Evolutionary conservation across 2,888 invertebrate species (phyloP).

Genomic region (Ochropleura leucogaster): DNA sequence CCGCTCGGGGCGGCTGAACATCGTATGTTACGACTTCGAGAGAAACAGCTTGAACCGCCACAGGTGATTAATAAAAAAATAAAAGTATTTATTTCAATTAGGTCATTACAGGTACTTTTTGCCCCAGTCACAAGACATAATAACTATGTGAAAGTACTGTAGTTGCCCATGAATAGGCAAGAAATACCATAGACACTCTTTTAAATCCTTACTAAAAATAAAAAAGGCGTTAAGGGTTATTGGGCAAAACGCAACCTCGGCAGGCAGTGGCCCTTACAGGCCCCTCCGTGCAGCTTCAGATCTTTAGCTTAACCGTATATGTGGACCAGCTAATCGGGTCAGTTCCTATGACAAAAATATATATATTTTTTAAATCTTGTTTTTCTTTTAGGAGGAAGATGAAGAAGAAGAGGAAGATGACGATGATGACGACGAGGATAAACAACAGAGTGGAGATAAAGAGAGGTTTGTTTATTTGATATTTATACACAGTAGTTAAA

Average conservation of each 20-base stretch:
- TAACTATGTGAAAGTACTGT: no score
- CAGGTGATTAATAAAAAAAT: constrained; percentile 79
- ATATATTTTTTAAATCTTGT: neutral
- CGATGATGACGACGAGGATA: constrained; percentile 92
- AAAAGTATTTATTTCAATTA: no score
- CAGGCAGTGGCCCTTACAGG: no score
- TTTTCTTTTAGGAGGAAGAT: constrained; percentile 82
- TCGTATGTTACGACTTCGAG: constrained; percentile 95
- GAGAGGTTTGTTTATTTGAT: constrained; percentile 71
- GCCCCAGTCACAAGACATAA: no score
- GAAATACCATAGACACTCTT: no score
- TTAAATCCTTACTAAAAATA: no score
- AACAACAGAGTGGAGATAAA: constrained; percentile 85
- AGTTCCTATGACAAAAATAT: neutral
- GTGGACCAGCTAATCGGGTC: neutral
- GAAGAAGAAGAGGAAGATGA: constrained; percentile 91
- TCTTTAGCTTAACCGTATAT: no score
- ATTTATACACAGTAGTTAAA: neutral
- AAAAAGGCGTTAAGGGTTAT: no score
- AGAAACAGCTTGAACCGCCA: constrained; percentile 96
- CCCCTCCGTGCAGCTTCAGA: no score
- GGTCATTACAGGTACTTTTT: no score
- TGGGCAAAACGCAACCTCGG: no score
- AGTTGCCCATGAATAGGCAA: no score
- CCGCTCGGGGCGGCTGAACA: constrained; percentile 96